Conservation (phyloP, 2,888 invertebrate species). For the Antheraea yamamai region DNA sequence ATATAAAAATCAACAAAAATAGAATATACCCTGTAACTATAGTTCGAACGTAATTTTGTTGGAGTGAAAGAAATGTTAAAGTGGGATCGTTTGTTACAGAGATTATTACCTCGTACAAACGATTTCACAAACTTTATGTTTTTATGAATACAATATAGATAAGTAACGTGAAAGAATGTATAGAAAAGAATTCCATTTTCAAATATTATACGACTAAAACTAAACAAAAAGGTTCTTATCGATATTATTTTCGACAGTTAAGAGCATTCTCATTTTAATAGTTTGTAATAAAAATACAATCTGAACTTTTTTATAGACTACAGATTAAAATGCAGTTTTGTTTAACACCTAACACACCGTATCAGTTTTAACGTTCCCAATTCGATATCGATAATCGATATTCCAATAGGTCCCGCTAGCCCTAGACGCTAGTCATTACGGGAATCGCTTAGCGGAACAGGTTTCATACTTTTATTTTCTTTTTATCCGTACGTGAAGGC, state of each 20-base stretch:
- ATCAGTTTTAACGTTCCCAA: background rate
- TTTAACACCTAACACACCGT: background rate
- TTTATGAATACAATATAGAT: background rate
- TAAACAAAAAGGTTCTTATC: background rate
- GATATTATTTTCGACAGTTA: conserved; percentile 6
- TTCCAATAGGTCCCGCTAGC: conserved; percentile 45
- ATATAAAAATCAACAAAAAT: too few relatives aligned
- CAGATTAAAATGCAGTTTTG: background rate
- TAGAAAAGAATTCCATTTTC: background rate
- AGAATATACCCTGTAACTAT: background rate
- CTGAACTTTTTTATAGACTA: background rate
- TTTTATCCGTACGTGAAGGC: conserved; percentile 62
- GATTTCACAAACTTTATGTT: background rate
- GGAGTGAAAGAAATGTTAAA: background rate
- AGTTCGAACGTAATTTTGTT: background rate
- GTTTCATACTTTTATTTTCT: conserved; percentile 69
- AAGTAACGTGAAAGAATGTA: background rate
- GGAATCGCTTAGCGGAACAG: conserved; percentile 69
- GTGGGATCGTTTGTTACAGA: background rate
- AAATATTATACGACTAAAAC: background rate
- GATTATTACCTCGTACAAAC: background rate
- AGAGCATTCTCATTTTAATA: background rate
- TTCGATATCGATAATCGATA: conserved; percentile 37
- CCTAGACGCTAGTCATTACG: conserved; percentile 63
- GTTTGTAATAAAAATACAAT: background rate